Conservation (phyloP, 1,140 invertebrate species). For the Proctacanthus coquilletti region DNA sequence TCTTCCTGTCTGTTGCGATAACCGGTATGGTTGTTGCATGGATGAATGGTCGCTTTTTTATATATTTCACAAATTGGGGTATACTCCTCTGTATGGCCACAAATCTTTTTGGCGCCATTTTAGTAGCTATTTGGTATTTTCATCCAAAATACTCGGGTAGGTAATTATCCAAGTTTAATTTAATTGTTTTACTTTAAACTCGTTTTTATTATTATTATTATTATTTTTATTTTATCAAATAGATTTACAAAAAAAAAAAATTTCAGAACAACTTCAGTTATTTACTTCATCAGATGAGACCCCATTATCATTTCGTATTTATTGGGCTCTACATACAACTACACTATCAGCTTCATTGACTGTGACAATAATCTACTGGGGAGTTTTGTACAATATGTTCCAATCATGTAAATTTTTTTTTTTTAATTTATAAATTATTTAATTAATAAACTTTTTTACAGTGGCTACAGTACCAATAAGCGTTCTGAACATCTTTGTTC, state of each 20-base stretch:
- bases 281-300: slow-evolving; percentile 10
- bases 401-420: slow-evolving; percentile 20
- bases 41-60: slow-evolving; percentile 32
- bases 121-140: slow-evolving; percentile 9
- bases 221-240: slow-evolving; percentile 12
- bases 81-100: slow-evolving; percentile 34
- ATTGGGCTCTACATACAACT: slow-evolving; percentile 41
- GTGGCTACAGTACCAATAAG: slow-evolving; percentile 4
- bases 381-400: slow-evolving; percentile 38
- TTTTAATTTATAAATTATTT: slow-evolving; percentile 1
- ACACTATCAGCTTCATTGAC: slow-evolving; percentile 36
- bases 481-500: slow-evolving; percentile 49
- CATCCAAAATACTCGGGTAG: slow-evolving; percentile 2
- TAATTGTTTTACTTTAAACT: no score
- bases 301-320: slow-evolving; percentile 30
- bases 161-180: no score
- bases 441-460: slow-evolving; percentile 13
- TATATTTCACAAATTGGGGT: slow-evolving; percentile 66
- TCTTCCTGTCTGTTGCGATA: slow-evolving; percentile 34
- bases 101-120: slow-evolving; percentile 17
- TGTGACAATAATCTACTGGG: slow-evolving; percentile 47
- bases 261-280: slow-evolving; percentile 12
- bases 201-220: neutral
- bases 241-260: slow-evolving; percentile 13
- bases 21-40: slow-evolving; percentile 34